phyloP scores from a whole-genome alignment of 1,140 invertebrate species.

The Brachionus rotundiformis region DNA sequence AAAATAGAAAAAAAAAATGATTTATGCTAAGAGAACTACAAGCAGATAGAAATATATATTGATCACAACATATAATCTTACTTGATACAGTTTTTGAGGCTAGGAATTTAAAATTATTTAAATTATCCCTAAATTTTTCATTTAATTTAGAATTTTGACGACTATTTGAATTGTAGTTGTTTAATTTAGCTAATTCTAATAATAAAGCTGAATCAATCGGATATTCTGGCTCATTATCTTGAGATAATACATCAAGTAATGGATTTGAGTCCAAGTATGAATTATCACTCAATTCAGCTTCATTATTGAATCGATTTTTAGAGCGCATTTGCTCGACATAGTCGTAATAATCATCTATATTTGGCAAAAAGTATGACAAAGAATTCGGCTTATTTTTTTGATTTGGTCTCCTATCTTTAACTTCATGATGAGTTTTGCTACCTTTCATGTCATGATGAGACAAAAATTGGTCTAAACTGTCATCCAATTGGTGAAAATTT shows the following conservation, averaged over 20 bases:
- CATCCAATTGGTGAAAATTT: not conserved
- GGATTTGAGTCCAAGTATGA: constrained; percentile 6
- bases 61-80: not conserved
- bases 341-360: constrained; percentile 25
- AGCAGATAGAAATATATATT: not conserved
- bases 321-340: constrained; percentile 39
- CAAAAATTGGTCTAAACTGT: not conserved
- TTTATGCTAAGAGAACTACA: not conserved
- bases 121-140: constrained; percentile 11
- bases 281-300: constrained; percentile 28
- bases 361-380: not conserved
- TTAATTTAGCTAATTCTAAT: constrained; percentile 35
- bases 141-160: constrained; percentile 4
- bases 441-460: constrained; percentile 49
- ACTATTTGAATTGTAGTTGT: constrained; percentile 21
- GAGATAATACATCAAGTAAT: not conserved
- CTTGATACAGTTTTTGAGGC: constrained; percentile 13
- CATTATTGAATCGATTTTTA: constrained; percentile 34
- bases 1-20: not conserved
- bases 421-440: constrained; percentile 50
- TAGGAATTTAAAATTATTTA: constrained; percentile 40
- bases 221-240: constrained; percentile 19
- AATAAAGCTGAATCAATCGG: constrained; percentile 25
- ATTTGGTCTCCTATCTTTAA: constrained; percentile 14
- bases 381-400: not conserved